Evolutionary conservation across 2,797 vertebrate species (phyloP).

Genomic region (Percopsis omiscomaycus): DNA sequence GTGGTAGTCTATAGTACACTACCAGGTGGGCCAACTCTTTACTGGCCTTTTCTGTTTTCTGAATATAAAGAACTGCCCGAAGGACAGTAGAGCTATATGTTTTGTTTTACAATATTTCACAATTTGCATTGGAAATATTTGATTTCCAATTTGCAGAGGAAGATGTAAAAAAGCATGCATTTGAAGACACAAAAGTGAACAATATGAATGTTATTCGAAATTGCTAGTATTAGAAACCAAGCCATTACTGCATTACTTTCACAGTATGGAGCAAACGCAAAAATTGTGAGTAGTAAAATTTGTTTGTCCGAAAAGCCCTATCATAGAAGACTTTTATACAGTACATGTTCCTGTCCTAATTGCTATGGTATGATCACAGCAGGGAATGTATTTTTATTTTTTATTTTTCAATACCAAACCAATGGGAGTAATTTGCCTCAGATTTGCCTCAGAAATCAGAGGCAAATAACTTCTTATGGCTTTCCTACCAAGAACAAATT

Average conservation of each 20-base stretch:
- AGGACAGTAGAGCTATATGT: too few relatives aligned
- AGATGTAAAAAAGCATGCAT: slow-evolving; percentile 17
- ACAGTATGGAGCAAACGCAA: slow-evolving; percentile 7
- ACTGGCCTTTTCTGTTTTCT: too few relatives aligned
- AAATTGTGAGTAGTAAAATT: slow-evolving; percentile 14
- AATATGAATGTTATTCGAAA: slow-evolving; percentile 1
- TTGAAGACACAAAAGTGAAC: slow-evolving; percentile 28
- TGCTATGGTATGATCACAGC: slow-evolving; percentile 62
- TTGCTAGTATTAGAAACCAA: too few relatives aligned
- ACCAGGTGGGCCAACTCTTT: background rate
- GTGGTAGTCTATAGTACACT: background rate
- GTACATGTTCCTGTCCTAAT: slow-evolving; percentile 49
- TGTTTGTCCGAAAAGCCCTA: slow-evolving; percentile 34
- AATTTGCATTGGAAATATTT: background rate
- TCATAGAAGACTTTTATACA: slow-evolving; percentile 48
- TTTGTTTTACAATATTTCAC: background rate
- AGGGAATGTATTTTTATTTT: slow-evolving; percentile 20
- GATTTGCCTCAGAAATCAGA: too few relatives aligned
- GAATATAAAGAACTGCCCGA: too few relatives aligned
- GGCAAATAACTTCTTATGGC: too few relatives aligned
- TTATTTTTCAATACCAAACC: too few relatives aligned
- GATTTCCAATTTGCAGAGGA: background rate
- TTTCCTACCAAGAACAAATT: too few relatives aligned
- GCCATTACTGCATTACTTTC: too few relatives aligned
- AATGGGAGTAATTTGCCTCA: too few relatives aligned